Conservation (phyloP, 2,888 invertebrate genomes). For the Rhynchonema sp. region DNA sequence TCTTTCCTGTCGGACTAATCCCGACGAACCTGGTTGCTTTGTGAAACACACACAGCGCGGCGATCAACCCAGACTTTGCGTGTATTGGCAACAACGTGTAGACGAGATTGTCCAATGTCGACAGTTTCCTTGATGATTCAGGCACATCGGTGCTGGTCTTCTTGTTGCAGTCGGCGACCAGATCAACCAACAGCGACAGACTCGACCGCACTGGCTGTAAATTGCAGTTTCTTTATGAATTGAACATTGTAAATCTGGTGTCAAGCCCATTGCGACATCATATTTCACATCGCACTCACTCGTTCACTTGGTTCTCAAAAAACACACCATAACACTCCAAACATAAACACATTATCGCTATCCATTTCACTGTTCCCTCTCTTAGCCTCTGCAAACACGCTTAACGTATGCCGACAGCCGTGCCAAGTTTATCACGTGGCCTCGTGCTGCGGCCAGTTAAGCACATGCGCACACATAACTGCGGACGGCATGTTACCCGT, state of each 20-base stretch:
- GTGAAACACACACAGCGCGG: slow-evolving; percentile 12
- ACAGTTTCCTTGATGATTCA: too few relatives aligned
- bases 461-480: too few relatives aligned
- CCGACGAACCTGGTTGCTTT: not conserved
- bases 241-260: too few relatives aligned
- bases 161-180: too few relatives aligned
- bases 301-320: not conserved
- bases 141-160: too few relatives aligned
- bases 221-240: too few relatives aligned
- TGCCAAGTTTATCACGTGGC: slow-evolving; percentile 11
- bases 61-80: slow-evolving; percentile 5
- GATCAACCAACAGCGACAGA: too few relatives aligned
- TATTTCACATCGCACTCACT: not conserved
- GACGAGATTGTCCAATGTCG: too few relatives aligned
- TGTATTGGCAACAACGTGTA: not conserved
- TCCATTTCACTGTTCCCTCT: not conserved
- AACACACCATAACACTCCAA: not conserved
- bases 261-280: not conserved
- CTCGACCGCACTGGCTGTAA: too few relatives aligned
- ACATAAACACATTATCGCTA: not conserved
- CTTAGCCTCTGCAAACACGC: not conserved
- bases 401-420: not conserved
- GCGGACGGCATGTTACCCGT: too few relatives aligned
- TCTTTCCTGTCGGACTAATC: too few relatives aligned
- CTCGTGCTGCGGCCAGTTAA: too few relatives aligned